A percentile compares a stretch with the other conserved stretches of the same genome.
Conservation (phyloP, 2,113 vertebrate genomes). For the Micromys minutus region DNA sequence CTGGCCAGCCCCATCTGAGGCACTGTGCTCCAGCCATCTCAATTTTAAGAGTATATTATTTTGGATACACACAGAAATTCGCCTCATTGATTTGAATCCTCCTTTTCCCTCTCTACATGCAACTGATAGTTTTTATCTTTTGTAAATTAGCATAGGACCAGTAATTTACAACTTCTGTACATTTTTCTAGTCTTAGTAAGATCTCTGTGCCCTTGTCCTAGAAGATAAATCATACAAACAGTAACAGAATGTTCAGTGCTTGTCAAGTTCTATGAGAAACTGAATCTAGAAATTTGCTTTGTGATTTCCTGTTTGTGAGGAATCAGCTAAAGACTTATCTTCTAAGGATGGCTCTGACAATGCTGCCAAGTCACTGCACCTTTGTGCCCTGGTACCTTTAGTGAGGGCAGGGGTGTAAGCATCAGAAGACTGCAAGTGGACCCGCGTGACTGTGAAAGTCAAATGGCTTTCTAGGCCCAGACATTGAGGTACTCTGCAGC, state of each 20-base stretch:
- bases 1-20: no score
- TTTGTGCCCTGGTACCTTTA: neutral
- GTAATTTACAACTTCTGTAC: neutral
- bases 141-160: neutral
- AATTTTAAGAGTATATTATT: neutral
- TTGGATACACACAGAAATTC: neutral
- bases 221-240: neutral
- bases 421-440: neutral
- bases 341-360: neutral
- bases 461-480: neutral
- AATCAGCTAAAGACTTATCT: neutral
- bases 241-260: neutral
- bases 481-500: accelerated
- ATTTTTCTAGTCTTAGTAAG: neutral
- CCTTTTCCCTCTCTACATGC: no score
- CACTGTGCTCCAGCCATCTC: neutral
- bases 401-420: neutral
- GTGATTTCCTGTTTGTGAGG: neutral
- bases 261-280: neutral
- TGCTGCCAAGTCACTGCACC: neutral
- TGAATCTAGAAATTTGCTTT: neutral
- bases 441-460: neutral
- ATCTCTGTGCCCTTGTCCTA: neutral
- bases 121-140: neutral
- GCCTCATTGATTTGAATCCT: neutral